phyloP scores from a whole-genome alignment of 1,140 invertebrate genomes.

The Zophobas morio region DNA sequence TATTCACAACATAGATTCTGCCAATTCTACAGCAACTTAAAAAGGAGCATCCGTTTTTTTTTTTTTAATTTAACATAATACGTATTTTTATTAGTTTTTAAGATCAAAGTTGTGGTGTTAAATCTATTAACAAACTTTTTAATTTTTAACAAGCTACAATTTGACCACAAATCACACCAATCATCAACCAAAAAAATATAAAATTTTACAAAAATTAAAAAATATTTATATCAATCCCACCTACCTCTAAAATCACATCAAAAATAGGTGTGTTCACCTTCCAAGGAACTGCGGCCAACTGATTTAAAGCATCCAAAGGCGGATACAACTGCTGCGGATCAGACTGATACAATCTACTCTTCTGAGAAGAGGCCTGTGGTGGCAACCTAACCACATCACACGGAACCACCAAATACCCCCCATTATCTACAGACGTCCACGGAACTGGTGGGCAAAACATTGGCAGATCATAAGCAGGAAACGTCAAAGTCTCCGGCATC shows the following conservation, averaged over 20 bases:
- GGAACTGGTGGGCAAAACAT: conserved; percentile 87
- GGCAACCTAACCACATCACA: conserved; percentile 76
- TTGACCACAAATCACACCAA: too few relatives aligned
- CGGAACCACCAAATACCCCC: conserved; percentile 83
- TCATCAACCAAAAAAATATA: too few relatives aligned
- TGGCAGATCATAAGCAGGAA: conserved; percentile 81
- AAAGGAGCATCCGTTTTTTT: too few relatives aligned
- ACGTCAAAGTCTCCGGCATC: conserved; percentile 76
- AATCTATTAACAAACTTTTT: too few relatives aligned
- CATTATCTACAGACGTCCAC: conserved; percentile 78
- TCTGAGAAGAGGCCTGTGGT: conserved; percentile 74
- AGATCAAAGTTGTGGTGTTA: too few relatives aligned
- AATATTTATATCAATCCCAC: neutral
- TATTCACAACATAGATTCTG: too few relatives aligned
- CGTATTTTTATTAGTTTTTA: too few relatives aligned
- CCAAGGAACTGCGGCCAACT: conserved; percentile 92
- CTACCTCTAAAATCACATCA: conserved; percentile 72
- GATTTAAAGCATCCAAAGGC: conserved; percentile 91
- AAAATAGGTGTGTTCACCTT: conserved; percentile 85
- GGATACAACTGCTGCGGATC: conserved; percentile 81
- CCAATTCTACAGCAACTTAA: too few relatives aligned
- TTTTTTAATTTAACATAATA: too few relatives aligned
- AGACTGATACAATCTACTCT: conserved; percentile 73
- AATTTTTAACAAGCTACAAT: too few relatives aligned
- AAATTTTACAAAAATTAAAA: too few relatives aligned